These are phyloP conservation scores for Sebastes steindachneri DNA, from an alignment of 2,797 vertebrate genomes.

Conservation along the genomic window DNA sequence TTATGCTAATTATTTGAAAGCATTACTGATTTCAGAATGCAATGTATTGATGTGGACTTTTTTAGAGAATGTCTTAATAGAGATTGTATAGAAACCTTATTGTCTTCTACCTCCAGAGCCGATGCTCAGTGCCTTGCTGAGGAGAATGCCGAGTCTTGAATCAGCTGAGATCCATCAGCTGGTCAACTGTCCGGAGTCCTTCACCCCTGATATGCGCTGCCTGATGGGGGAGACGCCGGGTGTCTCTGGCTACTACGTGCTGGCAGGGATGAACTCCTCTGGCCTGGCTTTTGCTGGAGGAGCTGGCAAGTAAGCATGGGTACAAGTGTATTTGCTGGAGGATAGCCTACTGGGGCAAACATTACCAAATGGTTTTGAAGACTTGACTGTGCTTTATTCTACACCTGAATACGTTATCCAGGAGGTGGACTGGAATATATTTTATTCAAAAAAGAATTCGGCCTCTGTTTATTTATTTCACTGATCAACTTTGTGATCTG, in stretches of 20 bases:
- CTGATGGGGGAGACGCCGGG: slow-evolving; percentile 94
- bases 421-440: not conserved
- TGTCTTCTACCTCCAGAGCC: slow-evolving; percentile 83
- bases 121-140: slow-evolving; percentile 90
- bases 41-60: not conserved
- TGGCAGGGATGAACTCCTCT: slow-evolving; percentile 97
- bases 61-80: not conserved
- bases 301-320: slow-evolving; percentile 90
- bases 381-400: not conserved
- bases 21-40: not conserved
- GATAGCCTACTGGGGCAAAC: not conserved
- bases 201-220: slow-evolving; percentile 97
- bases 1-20: not conserved
- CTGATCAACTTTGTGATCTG: not conserved
- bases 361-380: not conserved
- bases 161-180: slow-evolving; percentile 92
- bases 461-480: not conserved
- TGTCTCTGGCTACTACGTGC: slow-evolving; percentile 89
- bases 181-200: slow-evolving; percentile 96
- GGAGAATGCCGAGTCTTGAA: slow-evolving; percentile 91
- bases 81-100: not conserved
- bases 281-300: slow-evolving; percentile 93
- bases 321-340: not conserved
- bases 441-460: not conserved
- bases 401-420: accelerated